These are phyloP conservation scores for Melanostigma gelatinosum DNA, from an alignment of 2,113 vertebrate genomes.

Conservation along the genomic window DNA sequence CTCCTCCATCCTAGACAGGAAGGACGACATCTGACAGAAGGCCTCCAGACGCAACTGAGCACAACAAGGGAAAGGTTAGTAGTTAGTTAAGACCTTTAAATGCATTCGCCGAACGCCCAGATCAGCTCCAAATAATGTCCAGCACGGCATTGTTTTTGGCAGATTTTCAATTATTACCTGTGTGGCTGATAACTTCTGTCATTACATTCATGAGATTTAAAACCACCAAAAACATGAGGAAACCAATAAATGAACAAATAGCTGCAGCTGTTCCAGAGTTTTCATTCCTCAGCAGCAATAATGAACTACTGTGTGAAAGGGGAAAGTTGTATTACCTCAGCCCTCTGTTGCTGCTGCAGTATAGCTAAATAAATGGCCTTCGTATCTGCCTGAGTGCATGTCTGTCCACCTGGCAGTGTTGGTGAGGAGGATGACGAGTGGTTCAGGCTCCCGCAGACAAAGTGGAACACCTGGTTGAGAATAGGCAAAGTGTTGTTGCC, in stretches of 20 bases:
- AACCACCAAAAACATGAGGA: background rate
- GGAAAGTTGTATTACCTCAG: constrained; percentile 73
- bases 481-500: constrained; percentile 74
- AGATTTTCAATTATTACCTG: background rate
- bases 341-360: constrained; percentile 84
- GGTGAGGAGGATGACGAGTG: constrained; percentile 40
- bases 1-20: constrained; percentile 85
- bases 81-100: background rate
- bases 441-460: constrained; percentile 80
- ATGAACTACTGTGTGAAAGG: background rate
- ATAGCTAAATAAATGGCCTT: constrained; percentile 82
- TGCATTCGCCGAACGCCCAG: background rate
- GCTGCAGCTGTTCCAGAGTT: background rate
- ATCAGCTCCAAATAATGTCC: background rate
- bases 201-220: background rate
- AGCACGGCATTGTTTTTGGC: background rate
- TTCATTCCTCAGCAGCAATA: background rate
- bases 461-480: constrained; percentile 82
- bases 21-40: constrained; percentile 84
- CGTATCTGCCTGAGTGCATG: constrained; percentile 77
- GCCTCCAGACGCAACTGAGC: constrained; percentile 84
- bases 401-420: constrained; percentile 62
- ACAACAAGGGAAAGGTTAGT: background rate
- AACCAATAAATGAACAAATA: background rate
- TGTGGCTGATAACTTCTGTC: background rate